These are phyloP conservation scores for Odontocolon sp. DNA, from an alignment of 2,888 invertebrate genomes.

Conservation along the genomic window DNA sequence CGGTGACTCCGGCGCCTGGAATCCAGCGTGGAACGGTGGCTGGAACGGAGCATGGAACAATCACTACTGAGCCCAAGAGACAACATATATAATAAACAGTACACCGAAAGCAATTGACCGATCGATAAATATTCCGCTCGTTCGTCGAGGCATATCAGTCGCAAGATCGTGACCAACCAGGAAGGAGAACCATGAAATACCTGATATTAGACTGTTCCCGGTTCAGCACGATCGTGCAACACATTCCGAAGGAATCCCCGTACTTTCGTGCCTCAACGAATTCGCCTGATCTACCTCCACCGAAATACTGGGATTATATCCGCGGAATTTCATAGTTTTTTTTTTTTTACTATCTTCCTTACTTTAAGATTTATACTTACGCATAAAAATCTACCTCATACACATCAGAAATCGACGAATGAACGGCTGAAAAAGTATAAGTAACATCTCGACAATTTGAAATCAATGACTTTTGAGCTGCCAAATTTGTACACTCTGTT, in stretches of 20 bases:
- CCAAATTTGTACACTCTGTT: background rate
- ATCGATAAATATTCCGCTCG: slow-evolving; percentile 9
- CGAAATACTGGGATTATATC: slow-evolving; percentile 29
- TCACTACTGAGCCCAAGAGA: slow-evolving; percentile 58
- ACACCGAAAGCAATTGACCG: slow-evolving; percentile 23
- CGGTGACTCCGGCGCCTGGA: slow-evolving; percentile 69
- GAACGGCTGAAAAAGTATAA: slow-evolving; percentile 5
- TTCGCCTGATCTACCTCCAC: slow-evolving; percentile 49
- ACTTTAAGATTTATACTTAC: slow-evolving; percentile 13
- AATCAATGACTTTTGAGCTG: slow-evolving; percentile 8
- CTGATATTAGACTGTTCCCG: background rate
- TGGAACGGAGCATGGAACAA: slow-evolving; percentile 66
- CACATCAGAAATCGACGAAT: slow-evolving; percentile 17
- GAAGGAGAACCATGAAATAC: background rate
- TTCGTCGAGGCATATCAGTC: background rate
- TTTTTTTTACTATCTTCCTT: background rate
- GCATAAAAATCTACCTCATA: slow-evolving; percentile 47
- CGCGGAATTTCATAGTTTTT: slow-evolving; percentile 28
- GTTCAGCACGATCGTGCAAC: background rate
- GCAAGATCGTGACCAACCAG: background rate
- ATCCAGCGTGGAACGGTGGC: slow-evolving; percentile 66
- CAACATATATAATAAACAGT: slow-evolving; percentile 14
- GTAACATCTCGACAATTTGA: background rate
- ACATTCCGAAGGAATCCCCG: slow-evolving; percentile 17
- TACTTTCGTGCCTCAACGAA: slow-evolving; percentile 45